phyloP scores from a whole-genome alignment of 2,113 vertebrate species.

The Oreotragus oreotragus region DNA sequence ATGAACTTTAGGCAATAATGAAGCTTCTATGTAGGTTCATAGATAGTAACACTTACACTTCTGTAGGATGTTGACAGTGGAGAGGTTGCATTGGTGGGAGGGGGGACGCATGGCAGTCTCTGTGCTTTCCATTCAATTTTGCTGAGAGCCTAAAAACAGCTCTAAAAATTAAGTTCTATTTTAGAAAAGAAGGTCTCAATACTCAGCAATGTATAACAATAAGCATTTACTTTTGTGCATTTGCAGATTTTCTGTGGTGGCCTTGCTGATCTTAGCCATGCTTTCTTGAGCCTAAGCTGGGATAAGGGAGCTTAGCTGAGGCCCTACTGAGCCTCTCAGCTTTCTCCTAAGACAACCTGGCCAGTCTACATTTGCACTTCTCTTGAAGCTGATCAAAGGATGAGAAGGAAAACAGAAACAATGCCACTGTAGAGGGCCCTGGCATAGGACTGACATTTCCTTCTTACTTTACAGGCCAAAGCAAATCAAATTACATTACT shows the following conservation, averaged over 20 bases:
- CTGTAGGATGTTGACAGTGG: too few relatives aligned
- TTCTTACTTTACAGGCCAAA: background rate
- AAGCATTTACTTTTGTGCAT: background rate
- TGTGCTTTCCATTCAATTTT: background rate
- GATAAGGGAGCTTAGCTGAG: background rate
- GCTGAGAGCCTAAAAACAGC: background rate
- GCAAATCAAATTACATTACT: background rate
- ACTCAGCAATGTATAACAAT: background rate
- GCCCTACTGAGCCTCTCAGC: too few relatives aligned
- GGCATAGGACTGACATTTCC: background rate
- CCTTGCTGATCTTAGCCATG: background rate
- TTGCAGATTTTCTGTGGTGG: background rate
- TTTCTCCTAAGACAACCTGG: background rate
- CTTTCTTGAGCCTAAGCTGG: background rate
- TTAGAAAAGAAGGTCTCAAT: background rate
- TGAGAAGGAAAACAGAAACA: background rate
- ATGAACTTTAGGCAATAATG: background rate
- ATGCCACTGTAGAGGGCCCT: background rate
- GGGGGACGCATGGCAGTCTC: background rate
- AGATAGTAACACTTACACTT: background rate
- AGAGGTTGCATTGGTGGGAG: accelerated
- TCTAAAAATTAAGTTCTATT: background rate
- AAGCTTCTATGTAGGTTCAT: background rate
- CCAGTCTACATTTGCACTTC: background rate
- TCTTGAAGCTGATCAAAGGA: background rate